Evolutionary conservation across 2,113 vertebrate genomes (phyloP), one percentile per base, ranked within the genome.

Genomic region (Pionites leucogaster): DNA sequence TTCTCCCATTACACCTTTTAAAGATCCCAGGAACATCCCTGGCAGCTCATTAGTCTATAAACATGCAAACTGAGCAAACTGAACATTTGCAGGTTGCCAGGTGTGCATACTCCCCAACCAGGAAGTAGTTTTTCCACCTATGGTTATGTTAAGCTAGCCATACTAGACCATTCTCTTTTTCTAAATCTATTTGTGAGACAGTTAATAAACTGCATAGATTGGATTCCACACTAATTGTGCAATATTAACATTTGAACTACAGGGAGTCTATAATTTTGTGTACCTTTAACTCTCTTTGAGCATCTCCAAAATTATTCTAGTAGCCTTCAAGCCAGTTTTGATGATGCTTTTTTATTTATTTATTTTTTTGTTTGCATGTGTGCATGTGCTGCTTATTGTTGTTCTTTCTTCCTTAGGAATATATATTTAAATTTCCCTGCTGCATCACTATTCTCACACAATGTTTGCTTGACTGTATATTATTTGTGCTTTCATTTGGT

Each of bases 351-450:
- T 33, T n/a, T 41, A 17, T 47, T 69, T 28, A 9, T 25, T 19
- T 24, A 9, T 33, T 8, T 31, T 10, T 17, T 41, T 12, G 7
- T 29, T 11, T 31, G 7, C 53, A 4, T 20, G 6, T 13, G 6
- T 76, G 20, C 17, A 4, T 80, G 35, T 92, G 63, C 35, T 85
- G 70, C 80, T 83, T 93, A 74, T 41, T 95, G 33, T 81, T 88
- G 33, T 50, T 88, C 37, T 78, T 93, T 91, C 67, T 63, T 95
- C 50, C 35, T 81, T 62, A 86, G 76, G 76, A 93, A 83, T 95
- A 75, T 90, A 69, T 86, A 71, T 92, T 94, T 95, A 88, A 95
- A 94, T 95, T 94, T 95, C 69, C 65, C 72, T 79, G 57, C 80
- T 84, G 57, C 69, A 50, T 92, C 62, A 50, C 41, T 79, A 70